These are phyloP conservation scores for Contarinia nasturtii DNA, from an alignment of 1,140 invertebrate genomes.

Conservation along the genomic window DNA sequence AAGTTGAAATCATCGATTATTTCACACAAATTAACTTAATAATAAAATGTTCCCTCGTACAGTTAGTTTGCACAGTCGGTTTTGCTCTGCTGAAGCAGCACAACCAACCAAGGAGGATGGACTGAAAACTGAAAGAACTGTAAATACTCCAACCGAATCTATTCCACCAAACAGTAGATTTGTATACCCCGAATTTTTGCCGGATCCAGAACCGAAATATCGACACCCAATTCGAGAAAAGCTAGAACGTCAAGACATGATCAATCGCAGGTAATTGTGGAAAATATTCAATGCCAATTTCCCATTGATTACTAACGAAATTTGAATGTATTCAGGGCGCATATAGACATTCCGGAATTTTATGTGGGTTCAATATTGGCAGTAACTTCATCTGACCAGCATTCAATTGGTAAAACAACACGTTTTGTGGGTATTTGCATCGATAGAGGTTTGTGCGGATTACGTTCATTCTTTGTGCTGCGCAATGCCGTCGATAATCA, in stretches of 20 bases:
- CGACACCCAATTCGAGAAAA: slow-evolving; percentile 72
- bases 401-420: slow-evolving; percentile 67
- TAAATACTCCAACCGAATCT: slow-evolving; percentile 10
- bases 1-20: too few species aligned
- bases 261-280: slow-evolving; percentile 35
- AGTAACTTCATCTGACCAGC: slow-evolving; percentile 74
- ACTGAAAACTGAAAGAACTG: background rate
- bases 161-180: slow-evolving; percentile 40
- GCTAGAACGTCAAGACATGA: slow-evolving; percentile 83
- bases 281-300: background rate
- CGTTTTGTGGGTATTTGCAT: slow-evolving; percentile 97
- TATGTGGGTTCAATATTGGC: slow-evolving; percentile 90
- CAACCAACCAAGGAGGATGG: background rate
- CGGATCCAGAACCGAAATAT: slow-evolving; percentile 56
- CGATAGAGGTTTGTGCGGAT: slow-evolving; percentile 53
- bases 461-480: slow-evolving; percentile 66
- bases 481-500: slow-evolving; percentile 85
- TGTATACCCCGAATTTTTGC: slow-evolving; percentile 88
- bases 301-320: background rate
- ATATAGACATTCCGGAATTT: slow-evolving; percentile 89
- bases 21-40: too few species aligned
- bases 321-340: slow-evolving; percentile 26
- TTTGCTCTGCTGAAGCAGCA: background rate
- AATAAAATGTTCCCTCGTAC: too few species aligned
- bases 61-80: background rate